These are phyloP conservation scores for Chlorops oryzae DNA, from an alignment of 1,140 invertebrate genomes.

Conservation along the genomic window DNA sequence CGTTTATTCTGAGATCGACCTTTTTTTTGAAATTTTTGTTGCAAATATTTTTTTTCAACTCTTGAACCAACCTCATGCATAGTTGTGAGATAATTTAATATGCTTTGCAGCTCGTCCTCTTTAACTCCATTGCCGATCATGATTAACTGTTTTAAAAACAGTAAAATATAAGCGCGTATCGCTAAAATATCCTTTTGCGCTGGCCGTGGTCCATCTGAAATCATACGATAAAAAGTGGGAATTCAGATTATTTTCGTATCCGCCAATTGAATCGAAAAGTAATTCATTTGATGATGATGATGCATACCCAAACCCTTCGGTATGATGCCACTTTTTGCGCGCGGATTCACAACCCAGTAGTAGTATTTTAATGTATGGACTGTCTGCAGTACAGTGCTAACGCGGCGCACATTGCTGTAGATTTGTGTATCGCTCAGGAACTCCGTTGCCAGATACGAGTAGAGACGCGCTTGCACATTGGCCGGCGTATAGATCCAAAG, in stretches of 20 bases:
- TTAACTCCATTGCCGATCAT: constrained; percentile 95
- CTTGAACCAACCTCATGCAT: constrained; percentile 86
- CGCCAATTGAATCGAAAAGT: too few relatives aligned
- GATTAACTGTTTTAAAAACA: constrained; percentile 94
- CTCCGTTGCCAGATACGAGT: constrained; percentile 95
- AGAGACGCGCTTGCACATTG: constrained; percentile 91
- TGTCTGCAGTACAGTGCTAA: constrained; percentile 95
- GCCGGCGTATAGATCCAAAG: constrained; percentile 97
- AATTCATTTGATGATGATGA: too few relatives aligned
- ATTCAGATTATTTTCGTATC: too few relatives aligned
- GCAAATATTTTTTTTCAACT: too few relatives aligned
- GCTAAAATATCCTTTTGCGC: constrained; percentile 89
- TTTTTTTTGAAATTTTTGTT: too few relatives aligned
- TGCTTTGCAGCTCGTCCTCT: constrained; percentile 96
- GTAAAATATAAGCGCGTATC: constrained; percentile 88
- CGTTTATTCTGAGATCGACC: too few relatives aligned
- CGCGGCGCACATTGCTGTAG: constrained; percentile 91
- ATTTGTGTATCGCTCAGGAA: constrained; percentile 96
- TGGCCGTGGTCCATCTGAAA: constrained; percentile 83
- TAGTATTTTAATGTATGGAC: constrained; percentile 98
- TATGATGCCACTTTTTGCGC: constrained; percentile 87
- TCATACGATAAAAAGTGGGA: too few relatives aligned
- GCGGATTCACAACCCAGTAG: constrained; percentile 97
- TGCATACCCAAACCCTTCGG: constrained; percentile 90
- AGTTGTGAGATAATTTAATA: constrained; percentile 95